Conservation (phyloP, 1,140 invertebrate genomes). For the Drosophila sturtevanti region DNA sequence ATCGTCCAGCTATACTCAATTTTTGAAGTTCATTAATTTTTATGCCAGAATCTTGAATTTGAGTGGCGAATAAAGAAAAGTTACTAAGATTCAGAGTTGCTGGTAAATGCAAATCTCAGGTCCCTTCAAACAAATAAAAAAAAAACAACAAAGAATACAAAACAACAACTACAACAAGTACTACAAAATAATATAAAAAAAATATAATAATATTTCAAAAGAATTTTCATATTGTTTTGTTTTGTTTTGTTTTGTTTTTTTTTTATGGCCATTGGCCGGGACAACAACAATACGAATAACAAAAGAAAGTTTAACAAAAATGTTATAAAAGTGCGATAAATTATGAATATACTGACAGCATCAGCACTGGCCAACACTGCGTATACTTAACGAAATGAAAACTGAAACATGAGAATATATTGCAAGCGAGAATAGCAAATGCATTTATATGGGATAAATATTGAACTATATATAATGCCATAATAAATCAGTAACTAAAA, state of each 20-base stretch:
- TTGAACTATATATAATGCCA: too few relatives aligned
- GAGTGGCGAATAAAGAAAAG: slow-evolving; percentile 31
- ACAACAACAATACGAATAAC: not conserved
- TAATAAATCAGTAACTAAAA: too few relatives aligned
- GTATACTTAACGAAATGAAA: slow-evolving; percentile 36
- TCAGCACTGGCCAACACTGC: slow-evolving; percentile 25
- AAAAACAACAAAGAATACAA: not conserved
- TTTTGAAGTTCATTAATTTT: slow-evolving; percentile 74
- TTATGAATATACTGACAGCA: slow-evolving; percentile 50
- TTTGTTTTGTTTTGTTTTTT: slow-evolving; percentile 49
- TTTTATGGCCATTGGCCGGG: slow-evolving; percentile 49
- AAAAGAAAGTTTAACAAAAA: slow-evolving; percentile 24
- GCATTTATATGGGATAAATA: too few relatives aligned
- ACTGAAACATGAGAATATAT: not conserved
- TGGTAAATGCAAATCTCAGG: slow-evolving; percentile 64
- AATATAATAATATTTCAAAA: slow-evolving; percentile 58
- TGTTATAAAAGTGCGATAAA: slow-evolving; percentile 52
- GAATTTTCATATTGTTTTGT: slow-evolving; percentile 61
- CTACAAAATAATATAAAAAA: slow-evolving; percentile 24
- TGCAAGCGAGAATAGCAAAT: too few relatives aligned
- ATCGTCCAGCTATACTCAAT: slow-evolving; percentile 17
- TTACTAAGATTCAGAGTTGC: slow-evolving; percentile 17
- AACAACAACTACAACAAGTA: not conserved
- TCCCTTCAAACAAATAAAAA: slow-evolving; percentile 13
- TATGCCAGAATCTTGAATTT: slow-evolving; percentile 60